Conservation (phyloP, 2,888 invertebrate species). For the Sphinx pinastri region DNA sequence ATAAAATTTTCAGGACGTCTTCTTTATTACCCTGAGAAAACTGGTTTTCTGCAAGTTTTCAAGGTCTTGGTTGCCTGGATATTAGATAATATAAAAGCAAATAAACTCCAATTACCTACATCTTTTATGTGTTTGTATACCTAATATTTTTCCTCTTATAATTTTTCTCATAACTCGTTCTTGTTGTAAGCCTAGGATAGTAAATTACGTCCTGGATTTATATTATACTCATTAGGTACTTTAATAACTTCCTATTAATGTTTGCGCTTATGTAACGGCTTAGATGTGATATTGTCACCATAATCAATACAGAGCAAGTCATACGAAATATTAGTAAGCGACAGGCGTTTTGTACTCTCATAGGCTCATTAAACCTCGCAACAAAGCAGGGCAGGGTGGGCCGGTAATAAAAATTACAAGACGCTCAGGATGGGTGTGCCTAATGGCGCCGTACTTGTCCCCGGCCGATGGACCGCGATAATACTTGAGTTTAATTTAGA, state of each 20-base stretch:
- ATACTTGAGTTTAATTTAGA: constrained; percentile 36
- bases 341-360: constrained; percentile 43
- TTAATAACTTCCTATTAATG: background rate
- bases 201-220: background rate
- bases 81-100: no score
- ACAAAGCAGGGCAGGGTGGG: constrained; percentile 78
- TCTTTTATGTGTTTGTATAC: no score
- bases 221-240: background rate
- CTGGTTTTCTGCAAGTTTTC: no score
- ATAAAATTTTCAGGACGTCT: no score
- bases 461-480: constrained; percentile 57
- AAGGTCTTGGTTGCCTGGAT: no score
- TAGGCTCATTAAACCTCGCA: constrained; percentile 70
- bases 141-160: no score
- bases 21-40: no score
- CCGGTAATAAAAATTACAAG: constrained; percentile 75
- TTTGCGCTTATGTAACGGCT: background rate
- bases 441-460: constrained; percentile 64
- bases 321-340: constrained; percentile 16
- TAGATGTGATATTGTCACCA: constrained; percentile 7
- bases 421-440: constrained; percentile 77
- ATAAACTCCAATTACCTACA: no score
- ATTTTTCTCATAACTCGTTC: no score
- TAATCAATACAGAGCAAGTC: constrained; percentile 9
- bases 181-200: no score